Percentiles rank a stretch among this genome's conserved stretches.
phyloP scores from a whole-genome alignment of 2,113 vertebrate genomes.

The Riparia riparia region DNA sequence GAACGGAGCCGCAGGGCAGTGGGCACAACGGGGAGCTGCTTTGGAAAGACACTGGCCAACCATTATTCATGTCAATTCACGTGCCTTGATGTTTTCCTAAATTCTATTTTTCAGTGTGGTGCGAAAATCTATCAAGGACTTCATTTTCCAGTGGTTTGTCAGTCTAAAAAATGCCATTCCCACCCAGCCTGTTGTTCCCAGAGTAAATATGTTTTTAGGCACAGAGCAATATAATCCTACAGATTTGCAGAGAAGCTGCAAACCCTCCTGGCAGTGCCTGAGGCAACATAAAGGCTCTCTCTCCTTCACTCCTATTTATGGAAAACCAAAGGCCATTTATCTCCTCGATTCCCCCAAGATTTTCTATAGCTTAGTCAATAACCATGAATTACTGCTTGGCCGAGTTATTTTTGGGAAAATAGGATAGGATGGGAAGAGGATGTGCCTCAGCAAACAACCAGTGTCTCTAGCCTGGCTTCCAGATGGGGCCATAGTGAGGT shows the following conservation, averaged over 20 bases:
- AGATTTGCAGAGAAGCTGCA: conserved; percentile 28
- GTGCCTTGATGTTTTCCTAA: not conserved
- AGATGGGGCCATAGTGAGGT: not conserved
- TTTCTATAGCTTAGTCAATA: conserved; percentile 45
- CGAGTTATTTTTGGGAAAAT: conserved; percentile 21
- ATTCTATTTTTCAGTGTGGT: not conserved
- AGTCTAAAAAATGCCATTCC: not conserved
- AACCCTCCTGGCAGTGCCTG: conserved; percentile 14
- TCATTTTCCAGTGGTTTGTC: conserved; percentile 43
- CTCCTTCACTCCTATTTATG: conserved; percentile 34
- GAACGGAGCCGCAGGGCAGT: not conserved
- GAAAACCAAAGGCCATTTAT: conserved; percentile 47
- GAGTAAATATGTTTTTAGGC: conserved; percentile 58
- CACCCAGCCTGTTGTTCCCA: conserved; percentile 19
- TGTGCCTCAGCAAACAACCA: not conserved
- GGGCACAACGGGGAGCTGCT: not conserved
- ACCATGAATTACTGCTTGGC: conserved; percentile 10
- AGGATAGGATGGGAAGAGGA: not conserved
- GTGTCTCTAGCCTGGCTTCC: not conserved
- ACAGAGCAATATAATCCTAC: not conserved
- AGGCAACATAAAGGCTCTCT: not conserved
- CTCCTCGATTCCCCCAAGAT: not conserved
- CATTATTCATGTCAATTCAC: not conserved
- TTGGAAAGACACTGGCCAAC: not conserved
- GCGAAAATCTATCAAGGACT: not conserved